Conservation (phyloP, 1,140 invertebrate species). For the Temnothorax longispinosus region DNA sequence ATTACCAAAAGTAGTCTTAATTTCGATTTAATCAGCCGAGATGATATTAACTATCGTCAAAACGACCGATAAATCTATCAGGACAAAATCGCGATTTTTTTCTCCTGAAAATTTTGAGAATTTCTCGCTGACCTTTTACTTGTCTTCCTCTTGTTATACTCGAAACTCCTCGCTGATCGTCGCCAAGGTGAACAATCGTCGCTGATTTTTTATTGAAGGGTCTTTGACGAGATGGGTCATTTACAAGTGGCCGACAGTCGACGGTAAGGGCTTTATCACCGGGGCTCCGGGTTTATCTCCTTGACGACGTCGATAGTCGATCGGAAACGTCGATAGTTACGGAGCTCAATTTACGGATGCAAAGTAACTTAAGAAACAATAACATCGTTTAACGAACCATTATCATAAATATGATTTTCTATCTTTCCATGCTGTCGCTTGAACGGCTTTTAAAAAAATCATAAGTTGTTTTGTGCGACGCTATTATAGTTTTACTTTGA, state of each 20-base stretch:
- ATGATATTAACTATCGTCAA: background rate
- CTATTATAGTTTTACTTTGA: background rate
- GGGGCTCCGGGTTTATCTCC: background rate
- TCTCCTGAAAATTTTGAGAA: background rate
- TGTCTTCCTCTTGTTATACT: background rate
- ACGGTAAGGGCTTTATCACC: slow-evolving; percentile 29
- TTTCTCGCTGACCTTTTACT: background rate
- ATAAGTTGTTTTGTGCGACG: background rate
- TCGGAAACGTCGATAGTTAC: background rate
- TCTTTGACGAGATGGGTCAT: background rate
- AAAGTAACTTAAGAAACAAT: background rate
- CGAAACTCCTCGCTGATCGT: background rate
- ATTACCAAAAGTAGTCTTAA: background rate
- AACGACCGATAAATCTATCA: slow-evolving; percentile 15
- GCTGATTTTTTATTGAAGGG: slow-evolving; percentile 16
- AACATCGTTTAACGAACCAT: background rate
- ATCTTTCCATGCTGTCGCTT: background rate
- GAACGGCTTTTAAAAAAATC: background rate
- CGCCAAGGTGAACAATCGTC: slow-evolving; percentile 6
- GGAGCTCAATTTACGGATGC: too few species aligned
- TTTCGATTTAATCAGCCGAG: slow-evolving; percentile 1
- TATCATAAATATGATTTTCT: background rate
- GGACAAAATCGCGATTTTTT: slow-evolving; percentile 8
- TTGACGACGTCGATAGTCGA: background rate
- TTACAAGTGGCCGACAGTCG: slow-evolving; percentile 29